These are phyloP conservation scores for Pica pica DNA, from an alignment of 2,113 vertebrate genomes.

Conservation along the genomic window DNA sequence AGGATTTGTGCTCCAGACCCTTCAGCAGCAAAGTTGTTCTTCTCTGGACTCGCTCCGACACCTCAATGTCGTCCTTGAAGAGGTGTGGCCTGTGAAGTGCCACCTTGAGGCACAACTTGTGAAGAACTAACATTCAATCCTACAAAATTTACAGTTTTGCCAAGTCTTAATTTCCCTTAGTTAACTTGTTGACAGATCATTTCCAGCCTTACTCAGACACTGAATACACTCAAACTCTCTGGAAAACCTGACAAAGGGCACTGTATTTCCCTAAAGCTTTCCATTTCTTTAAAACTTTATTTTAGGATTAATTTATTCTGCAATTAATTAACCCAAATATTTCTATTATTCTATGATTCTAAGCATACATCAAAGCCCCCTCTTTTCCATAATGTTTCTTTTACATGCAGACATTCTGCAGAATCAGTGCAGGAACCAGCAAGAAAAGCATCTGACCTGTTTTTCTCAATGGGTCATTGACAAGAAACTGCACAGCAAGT, in stretches of 20 bases:
- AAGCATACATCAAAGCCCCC: neutral
- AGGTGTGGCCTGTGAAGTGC: neutral
- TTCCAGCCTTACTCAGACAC: neutral
- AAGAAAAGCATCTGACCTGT: neutral
- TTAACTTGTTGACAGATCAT: neutral
- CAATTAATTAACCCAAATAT: neutral
- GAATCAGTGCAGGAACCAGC: neutral
- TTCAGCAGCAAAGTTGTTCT: neutral
- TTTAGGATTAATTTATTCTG: neutral
- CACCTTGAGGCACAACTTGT: neutral
- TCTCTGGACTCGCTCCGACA: neutral
- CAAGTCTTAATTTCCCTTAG: neutral
- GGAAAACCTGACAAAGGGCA: neutral
- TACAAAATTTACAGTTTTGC: neutral
- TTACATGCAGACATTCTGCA: neutral
- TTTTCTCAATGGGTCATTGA: neutral
- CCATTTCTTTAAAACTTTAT: neutral
- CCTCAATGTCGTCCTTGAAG: neutral
- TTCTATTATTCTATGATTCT: neutral
- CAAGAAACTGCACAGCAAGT: neutral
- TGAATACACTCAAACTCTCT: neutral
- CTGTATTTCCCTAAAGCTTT: neutral
- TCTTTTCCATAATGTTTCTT: neutral
- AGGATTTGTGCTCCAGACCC: neutral
- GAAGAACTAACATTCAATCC: neutral